Evolutionary conservation across 2,113 vertebrate genomes (phyloP).

Genomic region (Phylloscopus trochiloides): DNA sequence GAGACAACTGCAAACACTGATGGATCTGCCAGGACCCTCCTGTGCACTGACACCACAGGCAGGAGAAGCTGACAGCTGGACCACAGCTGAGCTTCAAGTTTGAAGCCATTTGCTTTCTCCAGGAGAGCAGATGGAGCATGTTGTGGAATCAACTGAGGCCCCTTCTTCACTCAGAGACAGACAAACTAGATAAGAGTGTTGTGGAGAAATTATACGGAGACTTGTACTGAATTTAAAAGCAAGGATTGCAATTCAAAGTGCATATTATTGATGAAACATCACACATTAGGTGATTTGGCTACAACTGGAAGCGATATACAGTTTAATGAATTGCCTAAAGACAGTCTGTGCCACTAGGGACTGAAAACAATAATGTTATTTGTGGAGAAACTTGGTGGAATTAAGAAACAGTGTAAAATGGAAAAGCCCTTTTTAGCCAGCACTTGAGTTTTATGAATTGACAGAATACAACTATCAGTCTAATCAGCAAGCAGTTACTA

Average conservation of each 20-base stretch:
- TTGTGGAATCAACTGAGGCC: background rate
- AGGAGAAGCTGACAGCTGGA: background rate
- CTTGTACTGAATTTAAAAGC: background rate
- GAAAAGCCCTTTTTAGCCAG: background rate
- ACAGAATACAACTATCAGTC: background rate
- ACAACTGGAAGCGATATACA: background rate
- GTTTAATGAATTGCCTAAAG: background rate
- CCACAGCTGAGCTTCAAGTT: background rate
- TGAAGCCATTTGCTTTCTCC: background rate
- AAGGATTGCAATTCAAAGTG: background rate
- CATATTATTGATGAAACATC: background rate
- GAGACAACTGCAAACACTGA: background rate
- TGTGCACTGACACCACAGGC: background rate
- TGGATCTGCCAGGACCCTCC: background rate
- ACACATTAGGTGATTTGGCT: background rate
- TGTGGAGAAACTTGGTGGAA: background rate
- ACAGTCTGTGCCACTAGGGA: background rate
- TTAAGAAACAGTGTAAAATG: background rate
- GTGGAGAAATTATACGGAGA: background rate
- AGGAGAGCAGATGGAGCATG: background rate
- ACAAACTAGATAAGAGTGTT: background rate
- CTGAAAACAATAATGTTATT: background rate
- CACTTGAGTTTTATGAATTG: background rate
- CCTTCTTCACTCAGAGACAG: background rate
- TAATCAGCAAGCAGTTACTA: background rate